Conservation (phyloP, 1,140 invertebrate species). For the Zaprionus tsacasi region DNA sequence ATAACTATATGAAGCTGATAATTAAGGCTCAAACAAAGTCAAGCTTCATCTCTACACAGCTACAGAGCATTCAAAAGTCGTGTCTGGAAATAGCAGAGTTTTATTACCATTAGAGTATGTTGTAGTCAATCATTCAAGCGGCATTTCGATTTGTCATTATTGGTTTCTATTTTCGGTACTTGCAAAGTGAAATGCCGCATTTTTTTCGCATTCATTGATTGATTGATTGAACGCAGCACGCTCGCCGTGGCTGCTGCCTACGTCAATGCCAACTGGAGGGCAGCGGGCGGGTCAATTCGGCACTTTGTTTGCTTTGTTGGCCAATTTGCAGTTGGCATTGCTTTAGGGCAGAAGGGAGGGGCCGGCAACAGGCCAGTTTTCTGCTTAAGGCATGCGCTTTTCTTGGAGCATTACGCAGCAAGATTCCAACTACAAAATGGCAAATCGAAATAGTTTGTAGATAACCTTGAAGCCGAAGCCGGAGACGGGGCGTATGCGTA, state of each 20-base stretch:
- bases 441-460: constrained; percentile 32
- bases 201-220: constrained; percentile 1
- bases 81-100: not conserved
- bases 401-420: constrained; percentile 36
- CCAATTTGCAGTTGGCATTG: constrained; percentile 35
- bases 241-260: not conserved
- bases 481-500: constrained; percentile 63
- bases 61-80: not conserved
- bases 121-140: not conserved
- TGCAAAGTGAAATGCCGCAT: constrained; percentile 67
- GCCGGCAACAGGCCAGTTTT: constrained; percentile 1
- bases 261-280: constrained; percentile 43
- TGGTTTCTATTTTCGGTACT: constrained; percentile 8
- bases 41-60: no score
- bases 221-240: constrained; percentile 31
- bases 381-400: constrained; percentile 9
- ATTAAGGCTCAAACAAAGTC: no score
- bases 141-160: not conserved
- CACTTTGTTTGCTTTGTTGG: constrained; percentile 39
- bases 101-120: constrained; percentile 6
- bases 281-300: constrained; percentile 37
- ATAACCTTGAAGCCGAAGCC: constrained; percentile 52
- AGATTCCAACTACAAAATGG: constrained; percentile 14
- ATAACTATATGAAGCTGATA: no score
- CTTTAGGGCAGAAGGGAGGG: not conserved